Conservation (phyloP, 92 coral and sea anemone genomes). For the Parazoanthus darwini region DNA sequence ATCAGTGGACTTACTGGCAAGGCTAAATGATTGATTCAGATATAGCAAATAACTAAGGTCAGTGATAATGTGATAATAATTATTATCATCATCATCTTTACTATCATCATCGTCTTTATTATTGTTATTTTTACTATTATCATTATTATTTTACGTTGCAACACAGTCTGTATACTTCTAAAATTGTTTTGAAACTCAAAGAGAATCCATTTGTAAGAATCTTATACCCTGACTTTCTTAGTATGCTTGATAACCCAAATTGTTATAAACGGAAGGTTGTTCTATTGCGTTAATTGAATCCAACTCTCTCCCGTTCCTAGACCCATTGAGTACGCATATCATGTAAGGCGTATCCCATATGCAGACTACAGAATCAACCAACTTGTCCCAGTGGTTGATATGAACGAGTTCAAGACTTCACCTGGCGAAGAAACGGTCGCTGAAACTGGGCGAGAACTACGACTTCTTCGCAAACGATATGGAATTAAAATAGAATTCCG, state of each 20-base stretch:
- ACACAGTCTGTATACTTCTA: too few species aligned
- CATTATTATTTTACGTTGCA: too few species aligned
- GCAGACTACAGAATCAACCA: slow-evolving; percentile 93
- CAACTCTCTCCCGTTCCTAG: not conserved
- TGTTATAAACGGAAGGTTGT: not conserved
- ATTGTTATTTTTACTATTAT: too few species aligned
- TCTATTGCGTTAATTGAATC: not conserved
- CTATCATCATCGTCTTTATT: too few species aligned
- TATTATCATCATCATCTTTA: too few species aligned
- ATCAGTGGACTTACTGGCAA: too few species aligned
- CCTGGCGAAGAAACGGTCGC: not conserved
- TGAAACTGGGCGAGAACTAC: slow-evolving; percentile 37
- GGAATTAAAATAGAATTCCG: slow-evolving; percentile 94
- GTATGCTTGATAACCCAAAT: not conserved
- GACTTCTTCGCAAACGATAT: slow-evolving; percentile 90
- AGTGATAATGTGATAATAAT: too few species aligned
- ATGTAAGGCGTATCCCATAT: slow-evolving; percentile 86
- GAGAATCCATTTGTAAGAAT: too few species aligned
- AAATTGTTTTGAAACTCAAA: too few species aligned
- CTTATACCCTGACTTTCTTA: too few species aligned
- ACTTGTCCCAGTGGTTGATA: slow-evolving; percentile 72
- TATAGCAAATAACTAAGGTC: too few species aligned
- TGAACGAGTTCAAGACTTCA: slow-evolving; percentile 36
- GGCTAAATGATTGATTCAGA: too few species aligned
- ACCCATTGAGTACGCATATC: slow-evolving; percentile 83